These are phyloP conservation scores for Pelecanus crispus DNA, from an alignment of 2,113 vertebrate genomes.

Conservation along the genomic window DNA sequence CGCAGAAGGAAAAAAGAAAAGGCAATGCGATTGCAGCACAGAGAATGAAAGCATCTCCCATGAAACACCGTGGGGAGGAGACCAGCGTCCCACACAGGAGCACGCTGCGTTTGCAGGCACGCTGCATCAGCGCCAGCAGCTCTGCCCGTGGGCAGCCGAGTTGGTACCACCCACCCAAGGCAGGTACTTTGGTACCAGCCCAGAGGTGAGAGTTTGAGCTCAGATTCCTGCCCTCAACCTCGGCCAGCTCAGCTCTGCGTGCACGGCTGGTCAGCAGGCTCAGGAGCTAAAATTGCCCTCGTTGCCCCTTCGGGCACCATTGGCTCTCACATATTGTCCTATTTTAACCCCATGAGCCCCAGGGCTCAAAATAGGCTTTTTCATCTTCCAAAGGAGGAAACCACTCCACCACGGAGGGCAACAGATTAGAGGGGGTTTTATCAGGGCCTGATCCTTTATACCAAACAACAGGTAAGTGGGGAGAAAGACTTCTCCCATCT, in stretches of 20 bases:
- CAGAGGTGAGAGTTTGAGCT: background rate
- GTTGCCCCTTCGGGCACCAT: rapidly evolving
- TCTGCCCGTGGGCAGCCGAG: background rate
- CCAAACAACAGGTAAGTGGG: background rate
- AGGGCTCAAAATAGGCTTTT: background rate
- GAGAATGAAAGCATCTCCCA: background rate
- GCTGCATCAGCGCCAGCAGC: rapidly evolving
- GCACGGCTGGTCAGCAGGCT: background rate
- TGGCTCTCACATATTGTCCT: background rate
- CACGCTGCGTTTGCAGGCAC: background rate
- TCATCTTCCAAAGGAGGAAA: background rate
- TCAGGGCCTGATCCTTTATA: background rate
- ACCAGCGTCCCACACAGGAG: background rate
- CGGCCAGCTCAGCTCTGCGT: background rate
- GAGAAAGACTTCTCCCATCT: background rate
- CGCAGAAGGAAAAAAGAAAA: background rate
- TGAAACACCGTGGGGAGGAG: background rate
- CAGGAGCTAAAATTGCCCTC: background rate
- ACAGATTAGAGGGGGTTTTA: background rate
- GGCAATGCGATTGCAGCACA: background rate
- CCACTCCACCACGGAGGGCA: background rate
- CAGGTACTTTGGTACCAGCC: background rate
- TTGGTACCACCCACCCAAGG: background rate
- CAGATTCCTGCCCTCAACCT: background rate
- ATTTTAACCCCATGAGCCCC: background rate